Evolutionary conservation across 2,113 vertebrate genomes (phyloP).

Genomic region (Pyrgilauda ruficollis): DNA sequence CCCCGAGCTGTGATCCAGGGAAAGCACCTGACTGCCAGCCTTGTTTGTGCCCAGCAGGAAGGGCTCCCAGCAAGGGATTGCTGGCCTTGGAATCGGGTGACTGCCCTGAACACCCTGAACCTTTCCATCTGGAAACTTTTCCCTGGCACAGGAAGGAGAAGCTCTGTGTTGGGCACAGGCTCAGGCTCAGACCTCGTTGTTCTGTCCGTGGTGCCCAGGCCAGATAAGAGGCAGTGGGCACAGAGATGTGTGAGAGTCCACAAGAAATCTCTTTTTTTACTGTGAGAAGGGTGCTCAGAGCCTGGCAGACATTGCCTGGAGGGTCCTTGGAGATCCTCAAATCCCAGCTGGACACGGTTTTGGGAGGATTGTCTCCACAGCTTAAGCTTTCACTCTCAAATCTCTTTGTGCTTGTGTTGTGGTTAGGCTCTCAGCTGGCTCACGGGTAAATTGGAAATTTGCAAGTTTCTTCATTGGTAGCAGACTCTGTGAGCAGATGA

Average conservation of each 20-base stretch:
- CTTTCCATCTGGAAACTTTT: background rate
- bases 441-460: background rate
- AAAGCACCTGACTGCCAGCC: background rate
- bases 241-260: background rate
- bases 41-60: background rate
- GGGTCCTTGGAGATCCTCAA: background rate
- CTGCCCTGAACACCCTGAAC: background rate
- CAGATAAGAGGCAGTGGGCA: background rate
- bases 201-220: background rate
- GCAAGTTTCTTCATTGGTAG: background rate
- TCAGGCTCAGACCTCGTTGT: background rate
- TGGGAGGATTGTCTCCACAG: background rate
- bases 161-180: background rate
- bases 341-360: background rate
- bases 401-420: background rate
- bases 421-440: background rate
- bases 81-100: rapidly evolving
- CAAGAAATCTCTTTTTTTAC: background rate
- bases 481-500: background rate
- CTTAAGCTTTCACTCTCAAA: rapidly evolving
- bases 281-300: background rate
- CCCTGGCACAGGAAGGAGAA: background rate
- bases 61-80: background rate
- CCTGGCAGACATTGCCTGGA: background rate
- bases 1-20: rapidly evolving